A percentile compares a stretch with the other conserved stretches of the same genome.
phyloP scores from a whole-genome alignment of 1,140 invertebrate genomes.

The Sitophilus oryzae region DNA sequence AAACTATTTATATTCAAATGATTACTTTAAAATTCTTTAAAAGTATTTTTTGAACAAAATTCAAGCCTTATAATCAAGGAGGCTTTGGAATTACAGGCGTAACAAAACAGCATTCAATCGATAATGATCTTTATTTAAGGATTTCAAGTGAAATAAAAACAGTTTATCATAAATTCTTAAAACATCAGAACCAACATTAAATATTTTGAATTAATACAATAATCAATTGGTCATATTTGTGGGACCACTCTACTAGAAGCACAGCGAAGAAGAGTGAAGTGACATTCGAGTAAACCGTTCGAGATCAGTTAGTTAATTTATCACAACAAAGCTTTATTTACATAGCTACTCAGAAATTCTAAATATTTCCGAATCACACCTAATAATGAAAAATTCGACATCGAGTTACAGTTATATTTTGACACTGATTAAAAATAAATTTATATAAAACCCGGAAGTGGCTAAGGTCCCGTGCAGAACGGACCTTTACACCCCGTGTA shows the following conservation, averaged over 20 bases:
- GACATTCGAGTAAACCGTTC: background rate
- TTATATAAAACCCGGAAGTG: too few species aligned
- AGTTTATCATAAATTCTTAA: conserved; percentile 15
- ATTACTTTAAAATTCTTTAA: too few species aligned
- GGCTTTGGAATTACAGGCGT: too few species aligned
- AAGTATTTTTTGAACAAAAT: too few species aligned
- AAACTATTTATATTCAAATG: background rate
- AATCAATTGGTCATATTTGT: background rate
- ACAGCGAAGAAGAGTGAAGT: background rate
- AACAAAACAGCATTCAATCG: too few species aligned
- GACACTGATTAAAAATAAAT: background rate
- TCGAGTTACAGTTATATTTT: background rate
- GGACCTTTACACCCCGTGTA: too few species aligned
- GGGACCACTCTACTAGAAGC: background rate
- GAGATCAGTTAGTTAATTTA: background rate
- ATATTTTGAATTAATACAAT: conserved; percentile 14
- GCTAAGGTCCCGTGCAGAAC: too few species aligned
- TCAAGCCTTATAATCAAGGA: too few species aligned
- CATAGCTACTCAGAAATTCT: background rate
- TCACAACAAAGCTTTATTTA: conserved; percentile 5
- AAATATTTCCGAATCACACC: conserved; percentile 1
- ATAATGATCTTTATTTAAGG: conserved; percentile 12
- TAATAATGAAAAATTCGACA: conserved; percentile 5
- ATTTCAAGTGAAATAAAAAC: conserved; percentile 26
- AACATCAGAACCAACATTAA: conserved; percentile 12